phyloP scores from a whole-genome alignment of 2,797 vertebrate genomes.

The Alca torda region DNA sequence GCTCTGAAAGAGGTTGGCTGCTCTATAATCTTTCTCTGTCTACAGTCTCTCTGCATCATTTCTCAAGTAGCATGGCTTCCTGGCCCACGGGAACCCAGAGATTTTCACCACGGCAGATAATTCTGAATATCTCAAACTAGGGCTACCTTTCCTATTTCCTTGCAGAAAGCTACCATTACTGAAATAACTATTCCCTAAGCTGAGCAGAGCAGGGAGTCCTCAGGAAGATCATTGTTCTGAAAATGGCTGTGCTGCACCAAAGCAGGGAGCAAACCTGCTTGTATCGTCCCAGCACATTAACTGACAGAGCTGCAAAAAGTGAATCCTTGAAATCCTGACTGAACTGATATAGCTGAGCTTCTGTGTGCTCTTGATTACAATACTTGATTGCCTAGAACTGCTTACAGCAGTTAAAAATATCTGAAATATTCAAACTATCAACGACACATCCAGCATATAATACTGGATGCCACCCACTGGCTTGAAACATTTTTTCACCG shows the following conservation, averaged over 20 bases:
- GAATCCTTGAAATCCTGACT: not conserved
- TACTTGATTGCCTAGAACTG: constrained; percentile 32
- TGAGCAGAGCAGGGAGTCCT: not conserved
- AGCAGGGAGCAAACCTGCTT: not conserved
- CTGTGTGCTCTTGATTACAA: constrained; percentile 14
- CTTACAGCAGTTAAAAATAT: constrained; percentile 46
- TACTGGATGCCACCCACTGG: constrained; percentile 23
- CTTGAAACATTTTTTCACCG: not conserved
- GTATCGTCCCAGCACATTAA: not conserved
- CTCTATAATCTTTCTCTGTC: not conserved
- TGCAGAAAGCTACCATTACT: not conserved
- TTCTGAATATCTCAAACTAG: not conserved
- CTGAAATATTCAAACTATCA: constrained; percentile 24
- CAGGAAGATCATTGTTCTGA: not conserved
- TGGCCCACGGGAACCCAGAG: not conserved
- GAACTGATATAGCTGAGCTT: not conserved
- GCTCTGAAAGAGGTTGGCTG: not conserved
- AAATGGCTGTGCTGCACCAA: not conserved
- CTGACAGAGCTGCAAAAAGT: not conserved
- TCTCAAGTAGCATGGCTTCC: not conserved
- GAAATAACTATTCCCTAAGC: not conserved
- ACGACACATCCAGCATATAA: not conserved
- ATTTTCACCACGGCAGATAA: not conserved
- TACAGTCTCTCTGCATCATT: not conserved
- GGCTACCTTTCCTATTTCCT: not conserved